phyloP scores from a whole-genome alignment of 1,140 invertebrate genomes.

The Pogonomyrmex californicus region DNA sequence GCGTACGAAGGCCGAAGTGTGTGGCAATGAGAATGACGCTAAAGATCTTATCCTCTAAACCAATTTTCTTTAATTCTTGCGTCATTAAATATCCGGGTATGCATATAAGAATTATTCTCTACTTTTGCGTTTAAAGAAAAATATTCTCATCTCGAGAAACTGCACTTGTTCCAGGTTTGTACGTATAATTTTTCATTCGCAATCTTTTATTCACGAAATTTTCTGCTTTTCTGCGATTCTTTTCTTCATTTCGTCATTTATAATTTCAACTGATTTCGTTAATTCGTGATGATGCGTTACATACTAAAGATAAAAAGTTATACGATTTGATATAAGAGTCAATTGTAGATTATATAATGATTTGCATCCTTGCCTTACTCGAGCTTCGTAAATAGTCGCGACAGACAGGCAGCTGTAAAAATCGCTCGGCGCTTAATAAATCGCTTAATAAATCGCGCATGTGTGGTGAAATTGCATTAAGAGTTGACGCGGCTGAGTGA shows the following conservation, averaged over 20 bases:
- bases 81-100: neutral
- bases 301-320: constrained; percentile 9
- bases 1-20: neutral
- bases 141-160: too few relatives aligned
- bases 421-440: constrained; percentile 56
- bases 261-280: neutral
- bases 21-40: neutral
- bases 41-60: neutral
- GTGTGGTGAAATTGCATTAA: constrained; percentile 72
- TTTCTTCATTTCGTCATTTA: neutral
- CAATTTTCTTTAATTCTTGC: neutral
- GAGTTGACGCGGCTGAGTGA: constrained; percentile 68
- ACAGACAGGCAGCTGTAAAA: constrained; percentile 56
- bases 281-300: too few relatives aligned
- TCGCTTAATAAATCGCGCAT: constrained; percentile 63
- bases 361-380: constrained; percentile 1
- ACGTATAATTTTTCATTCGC: too few relatives aligned
- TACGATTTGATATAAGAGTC: constrained; percentile 2
- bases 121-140: too few relatives aligned
- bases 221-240: too few relatives aligned
- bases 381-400: constrained; percentile 53
- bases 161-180: too few relatives aligned
- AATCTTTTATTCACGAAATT: too few relatives aligned
- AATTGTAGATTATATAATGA: constrained; percentile 41
- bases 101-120: too few relatives aligned